These are phyloP conservation scores for Zosterops japonicus DNA, from an alignment of 2,113 vertebrate species.

Conservation along the genomic window DNA sequence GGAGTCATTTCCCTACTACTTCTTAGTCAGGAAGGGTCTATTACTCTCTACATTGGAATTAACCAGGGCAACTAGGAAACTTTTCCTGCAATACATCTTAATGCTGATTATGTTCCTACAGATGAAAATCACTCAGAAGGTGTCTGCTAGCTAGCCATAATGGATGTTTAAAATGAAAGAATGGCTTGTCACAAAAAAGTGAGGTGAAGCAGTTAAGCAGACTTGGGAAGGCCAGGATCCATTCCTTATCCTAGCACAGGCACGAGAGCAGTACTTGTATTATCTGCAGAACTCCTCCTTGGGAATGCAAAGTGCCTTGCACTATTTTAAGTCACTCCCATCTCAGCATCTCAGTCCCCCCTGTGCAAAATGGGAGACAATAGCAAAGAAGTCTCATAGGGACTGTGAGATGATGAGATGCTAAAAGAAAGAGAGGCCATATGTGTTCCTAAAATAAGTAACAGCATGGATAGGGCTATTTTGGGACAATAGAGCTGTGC, in stretches of 20 bases:
- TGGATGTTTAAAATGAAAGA: not conserved
- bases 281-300: not conserved
- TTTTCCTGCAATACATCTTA: not conserved
- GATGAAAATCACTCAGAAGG: not conserved
- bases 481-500: conserved; percentile 25
- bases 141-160: not conserved
- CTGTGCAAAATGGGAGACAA: conserved; percentile 38
- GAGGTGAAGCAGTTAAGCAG: not conserved
- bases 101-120: not conserved
- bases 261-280: accelerated
- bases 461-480: conserved; percentile 41
- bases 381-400: conserved; percentile 36
- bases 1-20: not conserved
- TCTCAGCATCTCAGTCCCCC: not conserved
- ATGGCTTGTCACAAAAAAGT: not conserved
- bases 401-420: conserved; percentile 29
- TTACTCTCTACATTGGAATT: not conserved
- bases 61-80: not conserved
- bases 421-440: conserved; percentile 53
- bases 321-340: not conserved
- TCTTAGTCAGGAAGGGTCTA: not conserved
- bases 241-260: not conserved
- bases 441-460: conserved; percentile 62
- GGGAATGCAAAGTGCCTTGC: not conserved
- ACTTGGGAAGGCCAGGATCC: not conserved